A percentile compares a stretch with the other conserved stretches of the same genome.
Evolutionary conservation across 2,113 vertebrate genomes (phyloP).

Genomic region (Alaudala cheleensis): DNA sequence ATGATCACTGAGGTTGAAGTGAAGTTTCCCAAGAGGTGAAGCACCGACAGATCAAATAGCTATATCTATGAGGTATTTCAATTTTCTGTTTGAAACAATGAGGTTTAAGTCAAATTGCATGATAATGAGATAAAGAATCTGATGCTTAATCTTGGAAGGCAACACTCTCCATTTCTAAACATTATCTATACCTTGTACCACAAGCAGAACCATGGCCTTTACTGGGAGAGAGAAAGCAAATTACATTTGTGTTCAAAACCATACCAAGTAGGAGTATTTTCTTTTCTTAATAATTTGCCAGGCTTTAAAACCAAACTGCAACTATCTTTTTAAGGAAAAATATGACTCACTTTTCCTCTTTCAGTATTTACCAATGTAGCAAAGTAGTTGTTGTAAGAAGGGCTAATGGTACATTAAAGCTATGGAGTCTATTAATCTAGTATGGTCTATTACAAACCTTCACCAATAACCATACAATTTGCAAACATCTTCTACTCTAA

Average conservation of each 20-base stretch:
- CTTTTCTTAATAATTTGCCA: not conserved
- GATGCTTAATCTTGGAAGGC: not conserved
- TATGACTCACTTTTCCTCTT: not conserved
- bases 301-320: not conserved
- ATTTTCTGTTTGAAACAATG: not conserved
- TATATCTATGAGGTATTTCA: not conserved
- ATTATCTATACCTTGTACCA: not conserved
- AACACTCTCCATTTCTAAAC: not conserved
- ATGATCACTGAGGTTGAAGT: not conserved
- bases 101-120: not conserved
- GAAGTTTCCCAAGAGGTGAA: not conserved
- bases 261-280: not conserved
- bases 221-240: not conserved
- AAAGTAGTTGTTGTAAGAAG: not conserved
- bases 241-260: not conserved
- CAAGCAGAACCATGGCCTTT: not conserved
- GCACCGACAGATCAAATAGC: not conserved
- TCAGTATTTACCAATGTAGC: not conserved
- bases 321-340: not conserved
- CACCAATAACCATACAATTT: not conserved
- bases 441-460: not conserved
- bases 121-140: not conserved
- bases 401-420: not conserved
- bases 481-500: not conserved
- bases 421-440: not conserved